These are phyloP conservation scores for Campoplex nolae DNA, from an alignment of 2,888 invertebrate species.

Conservation along the genomic window DNA sequence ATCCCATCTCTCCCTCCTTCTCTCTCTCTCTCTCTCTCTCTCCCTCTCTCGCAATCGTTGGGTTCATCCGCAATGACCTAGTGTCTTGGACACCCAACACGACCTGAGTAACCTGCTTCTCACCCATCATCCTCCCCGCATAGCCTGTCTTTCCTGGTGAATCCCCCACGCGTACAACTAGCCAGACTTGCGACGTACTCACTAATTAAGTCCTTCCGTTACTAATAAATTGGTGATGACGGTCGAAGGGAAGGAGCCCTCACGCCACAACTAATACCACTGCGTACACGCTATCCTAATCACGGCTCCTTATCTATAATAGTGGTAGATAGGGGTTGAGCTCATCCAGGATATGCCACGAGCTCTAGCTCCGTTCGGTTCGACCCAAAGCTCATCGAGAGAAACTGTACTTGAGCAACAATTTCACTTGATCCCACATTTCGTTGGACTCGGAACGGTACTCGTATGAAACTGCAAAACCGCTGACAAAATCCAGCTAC, in stretches of 20 bases:
- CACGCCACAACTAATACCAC: conserved; percentile 36
- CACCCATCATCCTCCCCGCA: conserved; percentile 37
- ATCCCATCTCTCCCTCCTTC: background rate
- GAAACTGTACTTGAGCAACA: background rate
- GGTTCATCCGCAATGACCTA: conserved; percentile 55
- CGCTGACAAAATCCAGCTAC: too few species aligned
- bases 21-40: conserved; percentile 11
- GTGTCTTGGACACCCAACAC: conserved; percentile 48
- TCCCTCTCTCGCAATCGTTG: conserved; percentile 24
- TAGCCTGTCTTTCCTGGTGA: conserved; percentile 28
- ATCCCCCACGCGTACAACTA: conserved; percentile 11
- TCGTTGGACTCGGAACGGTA: background rate
- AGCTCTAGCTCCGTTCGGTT: background rate
- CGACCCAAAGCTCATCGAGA: background rate
- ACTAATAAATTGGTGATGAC: conserved; percentile 65
- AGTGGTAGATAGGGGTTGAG: conserved; percentile 15
- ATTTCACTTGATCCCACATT: background rate
- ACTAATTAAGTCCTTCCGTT: conserved; percentile 68
- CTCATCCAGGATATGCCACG: background rate
- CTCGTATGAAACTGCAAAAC: too few species aligned
- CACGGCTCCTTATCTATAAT: conserved; percentile 42
- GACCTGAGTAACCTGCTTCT: conserved; percentile 39
- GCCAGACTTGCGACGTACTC: conserved; percentile 41
- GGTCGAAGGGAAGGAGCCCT: conserved; percentile 6
- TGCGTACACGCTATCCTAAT: conserved; percentile 21